Percentiles rank a stretch among this genome's conserved stretches.
These are phyloP conservation scores for Acyrthosiphon pisum DNA, from an alignment of 1,140 invertebrate genomes.

Conservation along the genomic window DNA sequence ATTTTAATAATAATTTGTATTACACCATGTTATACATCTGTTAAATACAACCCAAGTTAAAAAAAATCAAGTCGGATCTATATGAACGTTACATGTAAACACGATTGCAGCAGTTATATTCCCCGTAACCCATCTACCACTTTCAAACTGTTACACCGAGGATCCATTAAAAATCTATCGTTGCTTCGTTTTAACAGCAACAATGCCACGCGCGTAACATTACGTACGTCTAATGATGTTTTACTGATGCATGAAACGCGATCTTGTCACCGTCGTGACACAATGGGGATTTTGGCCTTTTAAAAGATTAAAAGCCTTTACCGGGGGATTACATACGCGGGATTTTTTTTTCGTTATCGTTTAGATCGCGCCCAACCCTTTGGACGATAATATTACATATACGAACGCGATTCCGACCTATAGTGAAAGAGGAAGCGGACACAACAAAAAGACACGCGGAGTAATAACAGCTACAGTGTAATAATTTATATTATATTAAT, in stretches of 20 bases:
- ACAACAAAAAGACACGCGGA: background rate
- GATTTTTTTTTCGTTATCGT: slow-evolving; percentile 46
- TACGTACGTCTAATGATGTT: slow-evolving; percentile 45
- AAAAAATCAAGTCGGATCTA: background rate
- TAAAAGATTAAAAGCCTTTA: slow-evolving; percentile 56
- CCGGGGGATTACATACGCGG: slow-evolving; percentile 19
- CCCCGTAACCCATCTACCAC: background rate
- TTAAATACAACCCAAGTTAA: background rate
- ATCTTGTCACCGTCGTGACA: slow-evolving; percentile 42
- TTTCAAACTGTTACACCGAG: background rate
- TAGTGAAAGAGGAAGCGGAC: background rate
- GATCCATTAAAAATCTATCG: slow-evolving; percentile 30
- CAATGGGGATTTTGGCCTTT: slow-evolving; percentile 54
- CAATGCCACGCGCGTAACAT: background rate
- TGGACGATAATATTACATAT: background rate
- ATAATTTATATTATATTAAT: background rate
- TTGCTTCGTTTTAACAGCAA: background rate
- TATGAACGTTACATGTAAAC: background rate
- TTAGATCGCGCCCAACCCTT: slow-evolving; percentile 33
- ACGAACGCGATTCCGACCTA: background rate
- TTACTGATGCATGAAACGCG: slow-evolving; percentile 55
- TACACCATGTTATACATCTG: background rate
- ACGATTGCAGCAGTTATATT: background rate
- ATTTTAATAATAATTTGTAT: no score
- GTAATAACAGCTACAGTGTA: background rate